Base-by-base conservation (phyloP, 2,113 vertebrate species). In the Myotis brandtii region DNA sequence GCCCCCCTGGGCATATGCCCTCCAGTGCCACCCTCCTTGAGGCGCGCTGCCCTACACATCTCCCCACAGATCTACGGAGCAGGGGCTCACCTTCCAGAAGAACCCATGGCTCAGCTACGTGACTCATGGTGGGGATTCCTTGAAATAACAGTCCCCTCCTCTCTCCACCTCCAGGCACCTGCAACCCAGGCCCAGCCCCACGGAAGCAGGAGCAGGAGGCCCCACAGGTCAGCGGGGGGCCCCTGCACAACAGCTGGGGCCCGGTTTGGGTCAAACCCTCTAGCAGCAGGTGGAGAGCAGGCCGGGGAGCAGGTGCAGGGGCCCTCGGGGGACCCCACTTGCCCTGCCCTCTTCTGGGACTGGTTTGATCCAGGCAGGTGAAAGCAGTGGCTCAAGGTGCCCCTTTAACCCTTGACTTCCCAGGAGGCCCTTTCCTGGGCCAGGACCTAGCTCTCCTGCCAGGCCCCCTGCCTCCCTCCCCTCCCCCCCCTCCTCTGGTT, bases 91-190 rank as follows among this genome's bases (percentile, higher is more conserved):
- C 59, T 86, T 91, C 72, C 34, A 66, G 83, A 89, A 54, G 32
- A 30, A 54, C 21, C 73, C 59, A 43, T 27, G 3, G 40, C 32
- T 64, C 46, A 70, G 86, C 67, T 59, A 32, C 0, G 0, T 81
- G 80, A 86, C 52, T 86, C 34, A 40, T 37, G 18, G 4, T 59
- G 66, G 50, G 89, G 83, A 93, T 75, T 82, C 92, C 25, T 96
- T 81, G 27, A 66, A 83, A 62, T 54, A 69, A 50, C 5, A 52
- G 16, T 16, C 11, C 62, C 70, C 3, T 18, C 9, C 20, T 79
- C 32, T 69, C 20, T 25, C 89, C 21, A 56, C 52, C 17, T 72
- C 25, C 43, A 59, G 52, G 82, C 67, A 75, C 72, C 82, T 70
- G 5, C 27, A 37, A n/a, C 16, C 4, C 6, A 14, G 30, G 52